Evolutionary conservation across 2,888 invertebrate species (phyloP).

Genomic region (Cyrtodaria siliqua): DNA sequence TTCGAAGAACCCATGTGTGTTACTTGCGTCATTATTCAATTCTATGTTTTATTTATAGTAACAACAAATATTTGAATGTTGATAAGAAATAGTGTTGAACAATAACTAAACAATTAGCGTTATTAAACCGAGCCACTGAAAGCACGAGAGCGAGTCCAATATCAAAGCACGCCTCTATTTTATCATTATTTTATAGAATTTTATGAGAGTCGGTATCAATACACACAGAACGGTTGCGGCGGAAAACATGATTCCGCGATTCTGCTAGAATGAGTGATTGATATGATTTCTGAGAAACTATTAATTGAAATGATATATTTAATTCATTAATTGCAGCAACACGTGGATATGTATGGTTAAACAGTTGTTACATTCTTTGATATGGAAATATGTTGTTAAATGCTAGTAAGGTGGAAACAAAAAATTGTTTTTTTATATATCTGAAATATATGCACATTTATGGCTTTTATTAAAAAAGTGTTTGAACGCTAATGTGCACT

Average conservation of each 20-base stretch:
- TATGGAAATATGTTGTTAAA: slow-evolving; percentile 4
- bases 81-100: slow-evolving; percentile 45
- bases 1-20: slow-evolving; percentile 48
- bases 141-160: slow-evolving; percentile 30
- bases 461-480: too few species aligned
- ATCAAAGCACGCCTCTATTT: slow-evolving; percentile 51
- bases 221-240: slow-evolving; percentile 14
- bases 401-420: too few species aligned
- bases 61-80: slow-evolving; percentile 51
- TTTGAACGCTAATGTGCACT: too few species aligned
- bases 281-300: slow-evolving; percentile 34
- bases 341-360: slow-evolving; percentile 35
- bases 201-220: slow-evolving; percentile 49
- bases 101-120: slow-evolving; percentile 64
- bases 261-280: slow-evolving; percentile 39
- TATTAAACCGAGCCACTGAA: slow-evolving; percentile 45
- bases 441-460: too few species aligned
- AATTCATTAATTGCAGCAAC: slow-evolving; percentile 47
- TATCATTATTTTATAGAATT: slow-evolving; percentile 47
- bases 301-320: slow-evolving; percentile 58
- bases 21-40: slow-evolving; percentile 52
- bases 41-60: slow-evolving; percentile 52
- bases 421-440: too few species aligned
- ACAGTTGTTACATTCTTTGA: slow-evolving; percentile 37
- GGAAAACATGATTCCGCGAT: slow-evolving; percentile 1